phyloP scores from a whole-genome alignment of 92 coral and sea anemone species.

The Parazoanthus swiftii region DNA sequence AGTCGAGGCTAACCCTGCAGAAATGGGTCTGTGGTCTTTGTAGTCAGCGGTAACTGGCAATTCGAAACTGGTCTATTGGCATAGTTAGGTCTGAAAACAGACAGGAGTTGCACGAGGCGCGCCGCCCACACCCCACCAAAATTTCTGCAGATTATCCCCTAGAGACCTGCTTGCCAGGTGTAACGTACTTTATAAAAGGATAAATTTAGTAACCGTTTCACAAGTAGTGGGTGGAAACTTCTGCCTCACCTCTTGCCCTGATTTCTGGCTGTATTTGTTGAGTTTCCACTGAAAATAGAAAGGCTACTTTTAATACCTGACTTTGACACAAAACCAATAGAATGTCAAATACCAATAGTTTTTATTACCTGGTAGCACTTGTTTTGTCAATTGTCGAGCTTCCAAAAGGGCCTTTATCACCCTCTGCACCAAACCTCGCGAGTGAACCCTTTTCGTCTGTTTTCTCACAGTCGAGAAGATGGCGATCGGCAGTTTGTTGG shows the following conservation, averaged over 20 bases:
- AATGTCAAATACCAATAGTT: not conserved
- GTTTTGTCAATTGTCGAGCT: constrained; percentile 49
- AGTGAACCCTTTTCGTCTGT: constrained; percentile 56
- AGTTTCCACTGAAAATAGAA: constrained; percentile 33
- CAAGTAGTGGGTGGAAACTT: no score
- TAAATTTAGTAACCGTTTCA: not conserved
- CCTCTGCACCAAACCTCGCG: constrained; percentile 62
- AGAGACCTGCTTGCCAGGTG: no score
- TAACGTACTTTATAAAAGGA: not conserved
- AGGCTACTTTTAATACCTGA: not conserved
- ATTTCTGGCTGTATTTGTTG: constrained; percentile 29
- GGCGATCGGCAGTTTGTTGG: constrained; percentile 72
- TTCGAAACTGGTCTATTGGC: no score
- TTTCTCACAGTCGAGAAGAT: constrained; percentile 70
- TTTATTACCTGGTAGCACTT: constrained; percentile 50
- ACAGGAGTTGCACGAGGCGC: no score
- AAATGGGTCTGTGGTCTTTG: no score
- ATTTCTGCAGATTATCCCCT: no score
- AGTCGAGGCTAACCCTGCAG: no score
- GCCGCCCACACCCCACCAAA: no score
- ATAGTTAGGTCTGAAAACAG: no score
- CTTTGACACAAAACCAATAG: not conserved
- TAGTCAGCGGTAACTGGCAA: no score
- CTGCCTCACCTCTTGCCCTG: constrained; percentile 30
- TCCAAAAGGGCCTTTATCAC: constrained; percentile 57